Evolutionary conservation across 1,140 invertebrate genomes (phyloP).

Genomic region (Saccostrea glomerata): DNA sequence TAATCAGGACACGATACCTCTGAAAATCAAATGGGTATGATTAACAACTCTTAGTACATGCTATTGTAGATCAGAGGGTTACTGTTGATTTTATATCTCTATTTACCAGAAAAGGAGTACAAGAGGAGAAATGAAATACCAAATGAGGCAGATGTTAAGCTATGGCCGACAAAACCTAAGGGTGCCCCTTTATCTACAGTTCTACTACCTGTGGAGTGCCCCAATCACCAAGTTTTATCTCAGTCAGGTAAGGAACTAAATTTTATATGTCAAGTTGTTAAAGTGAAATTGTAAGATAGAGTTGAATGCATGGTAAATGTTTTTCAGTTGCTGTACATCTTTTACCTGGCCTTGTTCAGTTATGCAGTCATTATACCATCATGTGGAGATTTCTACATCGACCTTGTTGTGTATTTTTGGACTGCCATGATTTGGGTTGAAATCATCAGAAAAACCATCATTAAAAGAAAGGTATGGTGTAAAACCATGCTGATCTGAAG

Average conservation of each 20-base stretch:
- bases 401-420: conserved; percentile 75
- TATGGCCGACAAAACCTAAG: conserved; percentile 46
- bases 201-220: conserved; percentile 74
- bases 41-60: not conserved
- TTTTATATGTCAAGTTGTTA: not conserved
- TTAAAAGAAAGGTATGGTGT: conserved; percentile 64
- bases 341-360: conserved; percentile 23
- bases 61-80: not conserved
- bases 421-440: conserved; percentile 69
- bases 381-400: conserved; percentile 61
- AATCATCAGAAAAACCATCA: conserved; percentile 62
- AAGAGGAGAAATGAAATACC: conserved; percentile 22
- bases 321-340: conserved; percentile 33
- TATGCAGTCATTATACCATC: conserved; percentile 25
- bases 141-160: conserved; percentile 34
- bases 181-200: conserved; percentile 66
- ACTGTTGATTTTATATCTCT: not conserved
- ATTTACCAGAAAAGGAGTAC: not conserved
- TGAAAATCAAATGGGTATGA: not conserved
- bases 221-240: conserved; percentile 77
- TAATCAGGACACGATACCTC: not conserved
- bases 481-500: too few species aligned
- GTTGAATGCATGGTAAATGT: not conserved
- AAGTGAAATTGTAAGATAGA: not conserved
- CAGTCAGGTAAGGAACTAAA: conserved; percentile 64